A percentile compares a stretch with the other conserved stretches of the same genome.
Conservation (phyloP, 2,113 vertebrate species). For the Micronisus gabar region DNA sequence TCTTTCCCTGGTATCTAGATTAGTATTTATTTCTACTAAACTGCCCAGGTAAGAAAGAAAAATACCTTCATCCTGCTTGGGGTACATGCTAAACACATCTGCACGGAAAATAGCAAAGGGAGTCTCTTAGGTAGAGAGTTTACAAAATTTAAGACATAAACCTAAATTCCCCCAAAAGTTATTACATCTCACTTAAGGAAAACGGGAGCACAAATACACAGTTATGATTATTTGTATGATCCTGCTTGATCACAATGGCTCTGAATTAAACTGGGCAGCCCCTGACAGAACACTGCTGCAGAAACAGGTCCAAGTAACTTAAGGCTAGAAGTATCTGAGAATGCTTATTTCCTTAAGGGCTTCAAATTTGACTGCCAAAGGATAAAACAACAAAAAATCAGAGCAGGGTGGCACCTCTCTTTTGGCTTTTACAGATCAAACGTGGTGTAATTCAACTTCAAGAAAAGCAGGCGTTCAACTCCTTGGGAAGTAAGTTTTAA, state of each 20-base stretch:
- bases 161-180: background rate
- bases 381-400: background rate
- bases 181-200: background rate
- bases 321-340: background rate
- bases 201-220: background rate
- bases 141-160: background rate
- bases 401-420: background rate
- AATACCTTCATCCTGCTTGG: background rate
- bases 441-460: background rate
- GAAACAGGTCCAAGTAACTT: background rate
- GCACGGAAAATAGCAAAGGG: background rate
- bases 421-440: background rate
- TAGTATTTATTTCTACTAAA: background rate
- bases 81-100: background rate
- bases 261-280: background rate
- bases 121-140: background rate
- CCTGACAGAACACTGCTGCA: background rate
- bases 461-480: background rate
- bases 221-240: rapidly evolving
- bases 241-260: background rate
- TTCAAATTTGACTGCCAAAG: background rate
- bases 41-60: background rate
- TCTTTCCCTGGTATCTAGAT: background rate
- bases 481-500: background rate
- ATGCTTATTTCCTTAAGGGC: background rate